Evolutionary conservation across 2,888 invertebrate species (phyloP).

Genomic region (Drosophila nigricruria): DNA sequence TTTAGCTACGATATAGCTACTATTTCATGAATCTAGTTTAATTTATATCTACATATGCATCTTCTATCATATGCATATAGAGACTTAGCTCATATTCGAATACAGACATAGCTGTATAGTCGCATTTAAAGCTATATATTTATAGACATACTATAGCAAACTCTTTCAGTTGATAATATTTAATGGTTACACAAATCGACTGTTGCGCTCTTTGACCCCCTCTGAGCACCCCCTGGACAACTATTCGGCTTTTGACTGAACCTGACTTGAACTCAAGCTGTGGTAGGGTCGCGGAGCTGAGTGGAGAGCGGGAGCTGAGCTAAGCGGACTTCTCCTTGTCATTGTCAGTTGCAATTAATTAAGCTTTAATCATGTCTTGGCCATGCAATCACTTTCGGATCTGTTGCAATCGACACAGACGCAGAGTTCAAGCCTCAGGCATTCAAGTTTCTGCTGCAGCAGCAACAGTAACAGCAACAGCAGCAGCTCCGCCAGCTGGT

Average conservation of each 20-base stretch:
- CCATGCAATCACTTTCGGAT: slow-evolving; percentile 56
- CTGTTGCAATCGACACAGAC: slow-evolving; percentile 47
- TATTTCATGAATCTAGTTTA: not conserved
- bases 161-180: not conserved
- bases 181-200: slow-evolving; percentile 23
- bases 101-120: not conserved
- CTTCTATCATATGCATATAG: too few relatives aligned
- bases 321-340: slow-evolving; percentile 53
- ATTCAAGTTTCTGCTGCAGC: slow-evolving; percentile 30
- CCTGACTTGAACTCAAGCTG: slow-evolving; percentile 52
- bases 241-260: slow-evolving; percentile 41
- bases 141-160: not conserved
- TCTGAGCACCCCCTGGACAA: not conserved
- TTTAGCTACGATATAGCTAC: not conserved
- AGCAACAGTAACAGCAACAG: not conserved
- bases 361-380: slow-evolving; percentile 75
- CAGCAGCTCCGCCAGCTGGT: not conserved
- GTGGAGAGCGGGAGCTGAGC: slow-evolving; percentile 1
- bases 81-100: not conserved
- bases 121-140: not conserved
- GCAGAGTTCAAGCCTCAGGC: slow-evolving; percentile 29
- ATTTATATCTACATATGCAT: too few relatives aligned
- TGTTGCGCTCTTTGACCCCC: not conserved
- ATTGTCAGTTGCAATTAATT: slow-evolving; percentile 63
- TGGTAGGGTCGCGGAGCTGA: not conserved